A percentile compares a stretch with the other conserved stretches of the same genome.
Conservation (phyloP, 2,797 vertebrate species). For the Hephaestus fuliginosus region DNA sequence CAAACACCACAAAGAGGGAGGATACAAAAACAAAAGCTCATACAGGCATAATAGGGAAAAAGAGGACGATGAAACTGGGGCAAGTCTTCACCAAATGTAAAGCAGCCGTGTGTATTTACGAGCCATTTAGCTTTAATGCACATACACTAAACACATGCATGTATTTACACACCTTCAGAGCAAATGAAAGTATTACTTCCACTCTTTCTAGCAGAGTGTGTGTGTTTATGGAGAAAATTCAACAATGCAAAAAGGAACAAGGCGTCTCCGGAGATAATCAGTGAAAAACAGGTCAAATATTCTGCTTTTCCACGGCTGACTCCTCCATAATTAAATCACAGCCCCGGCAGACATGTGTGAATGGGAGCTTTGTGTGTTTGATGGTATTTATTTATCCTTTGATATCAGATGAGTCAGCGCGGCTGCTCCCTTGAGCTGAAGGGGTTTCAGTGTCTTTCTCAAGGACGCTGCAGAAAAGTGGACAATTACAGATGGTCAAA, state of each 20-base stretch:
- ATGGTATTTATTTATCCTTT: conserved; percentile 21
- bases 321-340: conserved; percentile 37
- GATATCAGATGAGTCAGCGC: conserved; percentile 5
- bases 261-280: conserved; percentile 28
- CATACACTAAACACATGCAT: conserved; percentile 22
- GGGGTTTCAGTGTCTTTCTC: neutral
- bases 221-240: neutral
- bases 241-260: neutral
- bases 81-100: neutral
- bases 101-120: conserved; percentile 2
- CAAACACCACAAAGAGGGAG: neutral
- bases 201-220: conserved; percentile 28
- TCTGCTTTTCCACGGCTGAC: conserved; percentile 4
- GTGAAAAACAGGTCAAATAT: neutral
- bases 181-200: conserved; percentile 30
- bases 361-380: neutral
- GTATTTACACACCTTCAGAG: conserved; percentile 6
- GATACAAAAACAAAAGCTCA: conserved; percentile 6
- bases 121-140: conserved; percentile 20
- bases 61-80: conserved; percentile 3
- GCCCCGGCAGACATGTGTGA: neutral
- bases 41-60: neutral
- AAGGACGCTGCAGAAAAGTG: neutral
- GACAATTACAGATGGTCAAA: neutral
- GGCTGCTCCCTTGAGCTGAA: neutral